Evolutionary conservation across 2,797 vertebrate species (phyloP).

Genomic region (Phrynocephalus forsythii): DNA sequence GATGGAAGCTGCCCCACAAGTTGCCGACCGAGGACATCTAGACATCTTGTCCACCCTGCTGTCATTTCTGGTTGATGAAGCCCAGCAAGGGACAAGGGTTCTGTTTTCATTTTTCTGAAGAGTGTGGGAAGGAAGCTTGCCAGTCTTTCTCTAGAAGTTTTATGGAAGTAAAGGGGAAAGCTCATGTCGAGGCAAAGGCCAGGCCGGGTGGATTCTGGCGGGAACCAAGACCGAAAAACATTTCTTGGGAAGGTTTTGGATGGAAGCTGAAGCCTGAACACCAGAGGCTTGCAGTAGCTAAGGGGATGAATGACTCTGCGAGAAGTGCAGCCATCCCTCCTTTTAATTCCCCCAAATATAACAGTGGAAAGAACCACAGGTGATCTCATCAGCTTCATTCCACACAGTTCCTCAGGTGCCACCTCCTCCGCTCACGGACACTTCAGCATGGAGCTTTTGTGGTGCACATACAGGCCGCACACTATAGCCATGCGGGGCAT

Average conservation of each 20-base stretch:
- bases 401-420: neutral
- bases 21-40: neutral
- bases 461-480: neutral
- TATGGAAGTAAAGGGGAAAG: neutral
- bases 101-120: neutral
- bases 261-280: neutral
- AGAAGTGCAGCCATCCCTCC: neutral
- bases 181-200: neutral
- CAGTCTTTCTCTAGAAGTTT: neutral
- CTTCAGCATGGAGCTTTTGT: conserved; percentile 10
- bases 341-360: neutral
- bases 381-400: neutral
- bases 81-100: neutral
- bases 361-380: neutral
- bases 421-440: neutral
- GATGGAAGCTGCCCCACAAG: neutral
- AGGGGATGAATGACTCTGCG: neutral
- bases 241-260: conserved; percentile 12
- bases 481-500: neutral
- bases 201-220: neutral
- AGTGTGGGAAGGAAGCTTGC: neutral
- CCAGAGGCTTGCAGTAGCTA: neutral
- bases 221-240: too few relatives aligned
- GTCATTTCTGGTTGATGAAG: neutral
- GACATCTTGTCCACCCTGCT: neutral